These are phyloP conservation scores for Drosophila ohnishii DNA, from an alignment of 1,140 invertebrate species.

Conservation along the genomic window DNA sequence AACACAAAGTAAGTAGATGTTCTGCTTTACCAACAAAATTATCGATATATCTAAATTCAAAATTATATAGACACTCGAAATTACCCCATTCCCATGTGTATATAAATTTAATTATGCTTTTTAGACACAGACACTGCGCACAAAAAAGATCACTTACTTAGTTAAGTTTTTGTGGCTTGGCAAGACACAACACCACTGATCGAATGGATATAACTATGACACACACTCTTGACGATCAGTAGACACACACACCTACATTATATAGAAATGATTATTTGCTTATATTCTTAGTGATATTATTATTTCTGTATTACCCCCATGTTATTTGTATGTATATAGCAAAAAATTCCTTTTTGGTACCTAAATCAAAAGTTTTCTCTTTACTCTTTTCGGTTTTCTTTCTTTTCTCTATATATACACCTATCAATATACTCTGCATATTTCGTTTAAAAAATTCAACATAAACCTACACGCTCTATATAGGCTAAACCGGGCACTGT, in stretches of 20 bases:
- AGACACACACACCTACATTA: constrained; percentile 35
- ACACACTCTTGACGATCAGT: constrained; percentile 30
- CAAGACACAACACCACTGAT: constrained; percentile 42
- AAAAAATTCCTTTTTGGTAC: constrained; percentile 55
- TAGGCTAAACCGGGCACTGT: constrained; percentile 90
- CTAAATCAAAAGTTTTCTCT: constrained; percentile 78
- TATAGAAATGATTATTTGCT: constrained; percentile 29
- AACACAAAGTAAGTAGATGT: constrained; percentile 80
- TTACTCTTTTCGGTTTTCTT: constrained; percentile 77
- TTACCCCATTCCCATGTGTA: constrained; percentile 42
- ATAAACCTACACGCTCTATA: constrained; percentile 64
- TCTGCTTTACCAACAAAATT: constrained; percentile 43
- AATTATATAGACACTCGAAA: constrained; percentile 40
- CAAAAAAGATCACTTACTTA: constrained; percentile 30
- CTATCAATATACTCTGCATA: constrained; percentile 60
- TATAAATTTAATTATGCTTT: constrained; percentile 59
- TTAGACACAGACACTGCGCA: constrained; percentile 49
- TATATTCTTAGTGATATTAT: constrained; percentile 34
- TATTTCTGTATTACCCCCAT: constrained; percentile 38
- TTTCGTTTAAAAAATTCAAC: constrained; percentile 57
- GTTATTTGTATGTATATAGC: constrained; percentile 64
- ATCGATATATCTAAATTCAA: constrained; percentile 41
- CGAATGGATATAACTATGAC: constrained; percentile 34
- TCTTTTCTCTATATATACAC: constrained; percentile 56
- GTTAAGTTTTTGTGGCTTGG: constrained; percentile 44